phyloP scores from a whole-genome alignment of 2,113 vertebrate genomes.

The Garra rufa region DNA sequence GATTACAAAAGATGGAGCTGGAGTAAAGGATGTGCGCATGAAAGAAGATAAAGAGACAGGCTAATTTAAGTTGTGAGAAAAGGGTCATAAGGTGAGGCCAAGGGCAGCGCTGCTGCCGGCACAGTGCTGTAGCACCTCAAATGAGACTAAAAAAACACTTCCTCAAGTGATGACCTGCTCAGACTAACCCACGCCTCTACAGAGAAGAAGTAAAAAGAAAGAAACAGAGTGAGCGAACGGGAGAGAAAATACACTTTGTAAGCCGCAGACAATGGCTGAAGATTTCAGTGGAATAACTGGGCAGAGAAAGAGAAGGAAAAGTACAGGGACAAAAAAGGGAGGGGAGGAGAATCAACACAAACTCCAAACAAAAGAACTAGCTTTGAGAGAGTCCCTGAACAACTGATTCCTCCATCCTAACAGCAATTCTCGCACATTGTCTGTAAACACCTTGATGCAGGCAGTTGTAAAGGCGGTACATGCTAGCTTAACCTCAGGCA shows the following conservation, averaged over 20 bases:
- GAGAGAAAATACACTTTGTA: not conserved
- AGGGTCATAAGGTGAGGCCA: conserved; percentile 15
- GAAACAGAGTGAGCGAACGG: not conserved
- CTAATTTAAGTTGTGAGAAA: conserved; percentile 45
- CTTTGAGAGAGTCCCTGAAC: not conserved
- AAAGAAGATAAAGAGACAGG: not conserved
- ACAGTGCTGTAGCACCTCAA: conserved; percentile 22
- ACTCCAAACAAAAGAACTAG: conserved; percentile 2
- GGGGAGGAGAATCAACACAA: not conserved
- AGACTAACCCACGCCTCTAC: not conserved
- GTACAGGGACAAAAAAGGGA: not conserved
- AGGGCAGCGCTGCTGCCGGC: not conserved
- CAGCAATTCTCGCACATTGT: not conserved
- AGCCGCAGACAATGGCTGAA: not conserved
- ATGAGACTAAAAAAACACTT: conserved; percentile 23
- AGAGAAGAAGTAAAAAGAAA: not conserved
- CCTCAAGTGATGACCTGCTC: conserved; percentile 8
- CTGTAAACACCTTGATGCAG: conserved; percentile 5
- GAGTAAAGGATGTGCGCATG: not conserved
- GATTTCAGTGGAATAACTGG: not conserved
- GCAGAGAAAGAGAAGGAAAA: not conserved
- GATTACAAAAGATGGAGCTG: conserved; percentile 3
- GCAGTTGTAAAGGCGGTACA: conserved; percentile 41
- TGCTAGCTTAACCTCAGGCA: conserved; percentile 39
- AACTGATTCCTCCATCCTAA: not conserved